Conservation (phyloP, 2,797 vertebrate species). For the Peromyscus nudipes region DNA sequence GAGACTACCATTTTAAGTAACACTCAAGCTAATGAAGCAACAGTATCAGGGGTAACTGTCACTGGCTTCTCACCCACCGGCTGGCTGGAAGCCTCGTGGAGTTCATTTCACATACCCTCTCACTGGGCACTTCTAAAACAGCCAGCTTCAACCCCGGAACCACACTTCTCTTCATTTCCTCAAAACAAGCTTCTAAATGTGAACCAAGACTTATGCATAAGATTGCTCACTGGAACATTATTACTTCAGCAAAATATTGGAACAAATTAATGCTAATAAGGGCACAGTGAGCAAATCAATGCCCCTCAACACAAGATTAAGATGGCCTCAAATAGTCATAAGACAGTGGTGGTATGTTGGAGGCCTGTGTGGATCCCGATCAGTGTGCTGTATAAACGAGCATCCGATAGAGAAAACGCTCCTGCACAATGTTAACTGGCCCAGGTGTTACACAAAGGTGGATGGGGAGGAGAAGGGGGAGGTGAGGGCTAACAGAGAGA, state of each 20-base stretch:
- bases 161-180: neutral
- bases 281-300: neutral
- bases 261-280: neutral
- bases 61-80: no score
- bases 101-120: neutral
- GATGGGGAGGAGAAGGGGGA: neutral
- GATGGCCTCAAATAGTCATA: neutral
- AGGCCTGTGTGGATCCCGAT: fast-evolving
- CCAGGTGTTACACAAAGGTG: neutral
- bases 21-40: neutral
- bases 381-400: neutral
- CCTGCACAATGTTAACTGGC: neutral
- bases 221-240: neutral
- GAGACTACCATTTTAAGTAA: neutral
- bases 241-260: fast-evolving
- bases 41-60: neutral
- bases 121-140: neutral
- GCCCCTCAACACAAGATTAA: neutral
- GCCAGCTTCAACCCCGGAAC: neutral
- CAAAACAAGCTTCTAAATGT: neutral
- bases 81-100: fast-evolving
- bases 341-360: neutral
- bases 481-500: neutral
- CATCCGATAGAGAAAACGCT: neutral
- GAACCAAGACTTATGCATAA: neutral